These are phyloP conservation scores for Campylomormyrus numenius DNA, from an alignment of 2,113 vertebrate species.

Conservation along the genomic window DNA sequence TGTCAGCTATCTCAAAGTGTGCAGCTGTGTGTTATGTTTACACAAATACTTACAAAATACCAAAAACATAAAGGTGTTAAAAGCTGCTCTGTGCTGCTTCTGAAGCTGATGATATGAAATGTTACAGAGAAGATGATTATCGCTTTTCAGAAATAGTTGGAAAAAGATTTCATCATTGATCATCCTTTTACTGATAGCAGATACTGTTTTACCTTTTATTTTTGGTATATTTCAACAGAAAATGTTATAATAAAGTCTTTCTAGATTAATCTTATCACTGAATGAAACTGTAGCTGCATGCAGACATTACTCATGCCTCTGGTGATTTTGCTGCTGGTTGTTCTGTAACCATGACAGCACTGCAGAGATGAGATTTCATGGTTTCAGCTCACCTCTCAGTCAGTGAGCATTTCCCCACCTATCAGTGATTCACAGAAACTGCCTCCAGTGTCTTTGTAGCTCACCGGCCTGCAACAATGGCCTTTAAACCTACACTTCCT, in stretches of 20 bases:
- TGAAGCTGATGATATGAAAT: background rate
- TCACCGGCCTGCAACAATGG: background rate
- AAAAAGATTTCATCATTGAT: background rate
- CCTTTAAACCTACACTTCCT: background rate
- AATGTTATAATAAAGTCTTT: background rate
- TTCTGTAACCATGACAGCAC: conserved; percentile 3
- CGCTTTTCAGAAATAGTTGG: background rate
- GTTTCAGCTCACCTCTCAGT: background rate
- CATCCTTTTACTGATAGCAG: background rate
- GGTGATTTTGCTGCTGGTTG: background rate
- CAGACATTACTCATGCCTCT: background rate
- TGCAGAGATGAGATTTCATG: background rate
- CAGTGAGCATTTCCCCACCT: background rate
- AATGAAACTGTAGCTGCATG: conserved; percentile 1
- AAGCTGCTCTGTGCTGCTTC: background rate
- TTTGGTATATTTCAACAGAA: background rate
- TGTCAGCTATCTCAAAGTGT: background rate
- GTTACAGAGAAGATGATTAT: background rate
- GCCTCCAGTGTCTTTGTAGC: background rate
- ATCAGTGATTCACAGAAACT: background rate
- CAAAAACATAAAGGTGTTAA: background rate
- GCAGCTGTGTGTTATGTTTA: background rate
- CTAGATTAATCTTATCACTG: background rate
- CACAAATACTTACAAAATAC: background rate
- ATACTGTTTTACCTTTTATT: background rate